phyloP scores from a whole-genome alignment of 2,113 vertebrate species.

The Rhea pennata region DNA sequence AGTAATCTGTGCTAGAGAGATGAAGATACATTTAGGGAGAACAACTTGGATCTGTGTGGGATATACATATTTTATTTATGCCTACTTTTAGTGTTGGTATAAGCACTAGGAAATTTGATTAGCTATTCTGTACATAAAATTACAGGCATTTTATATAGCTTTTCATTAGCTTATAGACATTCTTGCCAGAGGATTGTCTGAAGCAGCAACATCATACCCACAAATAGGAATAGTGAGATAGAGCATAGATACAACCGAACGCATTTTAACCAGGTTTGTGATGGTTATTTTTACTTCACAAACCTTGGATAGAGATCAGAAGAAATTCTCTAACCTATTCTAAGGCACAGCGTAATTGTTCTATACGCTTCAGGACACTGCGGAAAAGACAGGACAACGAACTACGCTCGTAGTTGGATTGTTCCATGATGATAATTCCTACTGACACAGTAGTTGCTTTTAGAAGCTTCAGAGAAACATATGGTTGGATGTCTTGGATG shows the following conservation, averaged over 20 bases:
- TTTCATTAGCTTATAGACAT: neutral
- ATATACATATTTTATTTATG: neutral
- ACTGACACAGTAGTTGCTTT: neutral
- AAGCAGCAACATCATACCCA: neutral
- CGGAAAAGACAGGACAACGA: neutral
- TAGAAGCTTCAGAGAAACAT: neutral
- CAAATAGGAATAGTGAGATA: neutral
- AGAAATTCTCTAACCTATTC: neutral
- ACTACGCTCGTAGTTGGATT: neutral
- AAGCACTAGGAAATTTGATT: neutral
- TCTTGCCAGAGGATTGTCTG: neutral
- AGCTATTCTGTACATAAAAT: neutral
- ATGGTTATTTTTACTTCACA: neutral
- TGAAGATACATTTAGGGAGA: neutral
- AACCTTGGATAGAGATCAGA: neutral
- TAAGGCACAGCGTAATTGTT: neutral
- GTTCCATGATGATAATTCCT: neutral
- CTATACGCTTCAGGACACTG: neutral
- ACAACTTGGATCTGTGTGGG: fast-evolving
- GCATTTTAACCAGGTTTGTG: neutral
- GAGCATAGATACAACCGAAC: neutral
- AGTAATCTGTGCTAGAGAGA: neutral
- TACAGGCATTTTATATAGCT: neutral
- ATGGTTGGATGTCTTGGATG: neutral
- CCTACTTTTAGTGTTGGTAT: neutral